Base-by-base conservation (phyloP, 2,888 invertebrate genomes). In the Opisthograptis luteolata region DNA sequence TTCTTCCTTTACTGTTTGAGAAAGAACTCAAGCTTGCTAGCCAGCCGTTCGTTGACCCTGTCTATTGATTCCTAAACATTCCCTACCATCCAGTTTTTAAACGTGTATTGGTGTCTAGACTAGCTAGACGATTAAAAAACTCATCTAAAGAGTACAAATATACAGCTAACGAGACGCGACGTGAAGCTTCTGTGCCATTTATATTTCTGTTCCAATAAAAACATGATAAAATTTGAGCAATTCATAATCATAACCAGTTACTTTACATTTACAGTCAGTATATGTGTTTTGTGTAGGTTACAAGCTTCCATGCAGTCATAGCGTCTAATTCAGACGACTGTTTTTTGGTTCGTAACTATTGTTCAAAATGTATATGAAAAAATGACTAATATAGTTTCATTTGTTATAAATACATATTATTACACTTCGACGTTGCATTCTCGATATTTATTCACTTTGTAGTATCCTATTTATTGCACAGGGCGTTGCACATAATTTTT, bases 21-120 rank as follows among this genome's bases (percentile, higher is more conserved):
- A 32, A 17, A 6, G 1, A 19, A 4, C n/a, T 35, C 35, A 35
- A 35, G 25, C 14, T 15, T n/a, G n/a, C n/a, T 15, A 3, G 14
- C 20, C 19, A 19, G 19, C 39, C 39, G 81, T 73, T 45, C 84
- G 62, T 76, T 76, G 78, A 79, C 73, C 80, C 71, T 68, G 64
- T 80, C 79, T 84, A 79, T 82, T 79, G 81, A 81, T 81, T 74
- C 68, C 67, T 57, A 60, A 68, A 70, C 69, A n/a, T 74, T 64
- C 63, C 61, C 61, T 73, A 70, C 70, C 74, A 80, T 79, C 78
- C 75, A 76, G 79, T 80, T 79, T 70, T 68, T 55, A 66, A 67
- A 70, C 66, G 62, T 45, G 79, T 78, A 73, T 82, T 73, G 72
- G 68, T 67, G 85, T 85, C 86, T 86, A 85, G 86, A 85, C 87